Evolutionary conservation across 2,888 invertebrate species (phyloP).

Genomic region (Lithophane leautieri): DNA sequence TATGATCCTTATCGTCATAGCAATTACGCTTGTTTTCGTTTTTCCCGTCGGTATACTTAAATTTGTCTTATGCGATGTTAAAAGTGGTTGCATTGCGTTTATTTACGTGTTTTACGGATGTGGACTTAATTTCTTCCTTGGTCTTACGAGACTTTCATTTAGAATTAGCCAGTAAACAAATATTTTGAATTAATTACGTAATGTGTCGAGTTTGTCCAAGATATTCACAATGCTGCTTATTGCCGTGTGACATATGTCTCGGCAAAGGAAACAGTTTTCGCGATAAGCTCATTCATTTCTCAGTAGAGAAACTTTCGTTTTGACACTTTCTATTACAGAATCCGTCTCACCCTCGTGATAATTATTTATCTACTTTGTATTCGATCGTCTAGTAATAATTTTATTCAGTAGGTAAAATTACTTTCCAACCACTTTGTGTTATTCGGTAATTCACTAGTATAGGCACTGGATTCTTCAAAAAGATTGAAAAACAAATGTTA

Average conservation of each 20-base stretch:
- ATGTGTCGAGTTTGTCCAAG: neutral
- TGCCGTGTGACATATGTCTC: constrained; percentile 7
- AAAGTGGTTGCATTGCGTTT: constrained; percentile 35
- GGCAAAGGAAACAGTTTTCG: constrained; percentile 24
- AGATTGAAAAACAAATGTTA: neutral
- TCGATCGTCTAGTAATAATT: neutral
- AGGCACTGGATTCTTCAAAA: neutral
- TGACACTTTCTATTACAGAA: constrained; percentile 40
- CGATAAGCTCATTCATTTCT: constrained; percentile 5
- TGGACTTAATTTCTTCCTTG: constrained; percentile 60
- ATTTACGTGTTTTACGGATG: constrained; percentile 47
- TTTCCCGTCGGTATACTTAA: constrained; percentile 30
- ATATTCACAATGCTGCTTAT: neutral
- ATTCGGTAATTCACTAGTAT: neutral
- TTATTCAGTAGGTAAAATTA: neutral
- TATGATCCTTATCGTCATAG: constrained; percentile 35
- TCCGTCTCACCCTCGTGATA: constrained; percentile 1
- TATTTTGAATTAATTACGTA: constrained; percentile 14
- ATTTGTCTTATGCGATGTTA: constrained; percentile 31
- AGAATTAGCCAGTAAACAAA: constrained; percentile 29
- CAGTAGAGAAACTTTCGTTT: constrained; percentile 16
- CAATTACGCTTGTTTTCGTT: constrained; percentile 35
- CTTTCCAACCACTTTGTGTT: neutral
- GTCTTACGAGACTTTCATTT: constrained; percentile 48
- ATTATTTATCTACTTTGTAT: constrained; percentile 8